phyloP scores from a whole-genome alignment of 2,113 vertebrate genomes.

The Aphyosemion australe region DNA sequence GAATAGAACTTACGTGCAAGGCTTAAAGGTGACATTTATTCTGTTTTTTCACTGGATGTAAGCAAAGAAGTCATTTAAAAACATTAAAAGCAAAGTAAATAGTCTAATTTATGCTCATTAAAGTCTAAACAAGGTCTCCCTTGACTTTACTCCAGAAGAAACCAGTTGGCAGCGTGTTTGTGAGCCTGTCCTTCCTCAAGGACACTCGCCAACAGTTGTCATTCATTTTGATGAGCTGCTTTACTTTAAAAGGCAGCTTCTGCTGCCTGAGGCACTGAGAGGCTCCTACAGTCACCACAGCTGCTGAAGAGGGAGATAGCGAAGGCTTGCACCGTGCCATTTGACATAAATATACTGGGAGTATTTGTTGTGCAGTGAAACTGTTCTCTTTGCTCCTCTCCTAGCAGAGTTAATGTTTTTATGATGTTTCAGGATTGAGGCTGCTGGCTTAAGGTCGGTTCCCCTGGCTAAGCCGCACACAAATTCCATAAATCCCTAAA shows the following conservation, averaged over 20 bases:
- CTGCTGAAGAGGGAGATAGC: constrained; percentile 20
- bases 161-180: not conserved
- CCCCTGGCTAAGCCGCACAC: not conserved
- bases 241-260: constrained; percentile 13
- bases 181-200: not conserved
- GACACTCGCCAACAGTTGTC: constrained; percentile 24
- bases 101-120: constrained; percentile 4
- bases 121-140: not conserved
- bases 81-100: not conserved
- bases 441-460: not conserved
- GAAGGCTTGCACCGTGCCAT: not conserved
- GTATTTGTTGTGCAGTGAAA: not conserved
- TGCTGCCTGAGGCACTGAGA: constrained; percentile 27
- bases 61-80: constrained; percentile 9
- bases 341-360: not conserved
- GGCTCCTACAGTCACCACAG: constrained; percentile 21
- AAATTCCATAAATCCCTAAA: not conserved
- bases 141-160: not conserved
- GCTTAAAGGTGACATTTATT: no score
- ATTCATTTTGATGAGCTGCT: constrained; percentile 32
- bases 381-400: not conserved
- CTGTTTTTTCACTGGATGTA: constrained; percentile 2
- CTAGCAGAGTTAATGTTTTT: not conserved
- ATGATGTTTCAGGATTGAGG: not conserved
- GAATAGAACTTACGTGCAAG: no score